Evolutionary conservation across 2,797 vertebrate species (phyloP).

Genomic region (Vultur gryphus): DNA sequence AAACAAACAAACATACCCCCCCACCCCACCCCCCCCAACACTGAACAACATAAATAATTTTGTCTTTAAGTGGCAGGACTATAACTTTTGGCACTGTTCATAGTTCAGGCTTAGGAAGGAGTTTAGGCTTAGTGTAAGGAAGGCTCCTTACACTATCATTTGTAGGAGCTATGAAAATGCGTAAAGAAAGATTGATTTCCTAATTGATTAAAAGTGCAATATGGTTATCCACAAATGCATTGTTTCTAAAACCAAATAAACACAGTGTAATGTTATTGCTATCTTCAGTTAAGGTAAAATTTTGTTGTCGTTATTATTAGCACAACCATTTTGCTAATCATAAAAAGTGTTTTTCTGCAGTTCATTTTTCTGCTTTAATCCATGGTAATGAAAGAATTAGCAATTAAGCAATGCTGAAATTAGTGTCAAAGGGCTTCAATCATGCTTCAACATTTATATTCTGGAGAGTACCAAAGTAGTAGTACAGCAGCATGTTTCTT

Average conservation of each 20-base stretch:
- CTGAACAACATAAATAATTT: not conserved
- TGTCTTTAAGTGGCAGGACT: not conserved
- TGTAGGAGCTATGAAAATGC: not conserved
- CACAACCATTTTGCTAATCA: not conserved
- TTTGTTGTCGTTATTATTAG: not conserved
- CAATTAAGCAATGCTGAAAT: not conserved
- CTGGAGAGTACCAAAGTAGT: not conserved
- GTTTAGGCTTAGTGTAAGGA: too few relatives aligned
- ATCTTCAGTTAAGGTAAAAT: not conserved
- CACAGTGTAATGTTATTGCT: not conserved
- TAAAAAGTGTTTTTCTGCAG: not conserved
- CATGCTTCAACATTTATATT: not conserved
- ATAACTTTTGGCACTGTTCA: not conserved
- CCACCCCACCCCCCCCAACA: rapidly evolving
- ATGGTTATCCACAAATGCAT: not conserved
- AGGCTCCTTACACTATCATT: not conserved
- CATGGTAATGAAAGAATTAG: not conserved
- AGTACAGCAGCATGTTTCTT: not conserved
- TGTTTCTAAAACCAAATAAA: not conserved
- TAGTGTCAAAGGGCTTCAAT: not conserved
- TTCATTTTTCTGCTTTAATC: not conserved
- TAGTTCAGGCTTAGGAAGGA: not conserved
- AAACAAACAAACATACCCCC: not conserved
- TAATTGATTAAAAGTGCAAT: not conserved
- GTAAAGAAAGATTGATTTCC: not conserved